Evolutionary conservation across 1,140 invertebrate species (phyloP).

Genomic region (Drosophila aff.): DNA sequence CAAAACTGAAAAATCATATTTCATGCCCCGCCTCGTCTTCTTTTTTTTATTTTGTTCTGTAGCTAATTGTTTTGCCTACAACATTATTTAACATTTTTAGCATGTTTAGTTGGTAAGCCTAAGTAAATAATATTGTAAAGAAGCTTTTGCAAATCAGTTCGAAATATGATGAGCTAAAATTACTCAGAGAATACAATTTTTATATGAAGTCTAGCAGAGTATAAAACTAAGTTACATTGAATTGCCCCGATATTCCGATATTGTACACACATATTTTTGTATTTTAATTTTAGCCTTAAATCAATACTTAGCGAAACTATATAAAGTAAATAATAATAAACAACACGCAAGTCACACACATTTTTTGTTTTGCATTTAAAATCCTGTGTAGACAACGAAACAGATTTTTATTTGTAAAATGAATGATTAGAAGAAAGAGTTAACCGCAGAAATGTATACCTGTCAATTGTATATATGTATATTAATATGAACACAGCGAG

Average conservation of each 20-base stretch:
- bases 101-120: slow-evolving; percentile 74
- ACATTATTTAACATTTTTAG: slow-evolving; percentile 54
- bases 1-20: slow-evolving; percentile 48
- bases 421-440: slow-evolving; percentile 10
- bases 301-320: slow-evolving; percentile 30
- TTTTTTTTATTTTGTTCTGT: slow-evolving; percentile 27
- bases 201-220: slow-evolving; percentile 43
- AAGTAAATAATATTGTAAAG: slow-evolving; percentile 41
- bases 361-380: slow-evolving; percentile 72
- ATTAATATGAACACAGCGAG: slow-evolving; percentile 42
- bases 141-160: slow-evolving; percentile 44
- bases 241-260: slow-evolving; percentile 59
- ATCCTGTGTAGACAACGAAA: slow-evolving; percentile 54
- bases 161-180: slow-evolving; percentile 45
- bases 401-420: slow-evolving; percentile 59
- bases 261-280: slow-evolving; percentile 52
- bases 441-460: slow-evolving; percentile 44
- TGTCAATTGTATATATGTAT: slow-evolving; percentile 60
- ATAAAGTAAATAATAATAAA: slow-evolving; percentile 28
- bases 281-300: slow-evolving; percentile 66
- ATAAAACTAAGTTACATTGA: slow-evolving; percentile 36
- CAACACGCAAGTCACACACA: slow-evolving; percentile 5
- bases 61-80: slow-evolving; percentile 22
- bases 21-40: slow-evolving; percentile 3
- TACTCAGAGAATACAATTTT: slow-evolving; percentile 69